Conservation (phyloP, 1,140 invertebrate genomes). For the Drosophila tristis region DNA sequence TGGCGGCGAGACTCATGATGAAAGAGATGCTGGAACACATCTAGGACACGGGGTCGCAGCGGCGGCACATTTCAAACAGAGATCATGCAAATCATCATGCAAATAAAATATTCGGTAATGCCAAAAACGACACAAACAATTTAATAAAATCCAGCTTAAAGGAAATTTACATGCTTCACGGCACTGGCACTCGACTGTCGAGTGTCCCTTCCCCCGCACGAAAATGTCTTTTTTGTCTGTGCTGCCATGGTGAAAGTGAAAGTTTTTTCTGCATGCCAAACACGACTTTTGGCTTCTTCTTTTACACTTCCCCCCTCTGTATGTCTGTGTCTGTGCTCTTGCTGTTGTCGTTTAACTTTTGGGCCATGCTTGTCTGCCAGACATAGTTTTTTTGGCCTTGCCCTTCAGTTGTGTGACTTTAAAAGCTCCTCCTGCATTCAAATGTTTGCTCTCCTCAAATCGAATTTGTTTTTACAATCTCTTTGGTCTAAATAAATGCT, state of each 20-base stretch:
- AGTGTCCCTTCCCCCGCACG: background rate
- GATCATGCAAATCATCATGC: slow-evolving; percentile 75
- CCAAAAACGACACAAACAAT: slow-evolving; percentile 74
- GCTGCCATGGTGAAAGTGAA: slow-evolving; percentile 57
- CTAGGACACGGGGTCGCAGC: slow-evolving; percentile 4
- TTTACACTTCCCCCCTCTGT: background rate
- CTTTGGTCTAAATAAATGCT: slow-evolving; percentile 68
- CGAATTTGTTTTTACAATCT: slow-evolving; percentile 65
- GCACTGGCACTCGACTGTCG: slow-evolving; percentile 13
- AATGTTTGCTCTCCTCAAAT: slow-evolving; percentile 35
- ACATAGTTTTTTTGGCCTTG: slow-evolving; percentile 43
- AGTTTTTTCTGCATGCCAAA: slow-evolving; percentile 47
- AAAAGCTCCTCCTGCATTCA: slow-evolving; percentile 28
- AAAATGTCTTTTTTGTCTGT: slow-evolving; percentile 73
- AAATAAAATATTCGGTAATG: slow-evolving; percentile 67
- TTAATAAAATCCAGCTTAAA: slow-evolving; percentile 77
- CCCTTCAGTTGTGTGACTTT: slow-evolving; percentile 8
- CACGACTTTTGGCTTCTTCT: slow-evolving; percentile 38
- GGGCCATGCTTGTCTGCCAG: slow-evolving; percentile 33
- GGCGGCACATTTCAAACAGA: slow-evolving; percentile 12
- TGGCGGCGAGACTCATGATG: slow-evolving; percentile 5
- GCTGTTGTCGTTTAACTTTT: slow-evolving; percentile 58
- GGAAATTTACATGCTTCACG: slow-evolving; percentile 71
- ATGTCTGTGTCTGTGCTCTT: slow-evolving; percentile 27
- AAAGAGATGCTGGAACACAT: slow-evolving; percentile 27